Conservation (phyloP, 2,888 invertebrate species). For the Coelinius sp. region DNA sequence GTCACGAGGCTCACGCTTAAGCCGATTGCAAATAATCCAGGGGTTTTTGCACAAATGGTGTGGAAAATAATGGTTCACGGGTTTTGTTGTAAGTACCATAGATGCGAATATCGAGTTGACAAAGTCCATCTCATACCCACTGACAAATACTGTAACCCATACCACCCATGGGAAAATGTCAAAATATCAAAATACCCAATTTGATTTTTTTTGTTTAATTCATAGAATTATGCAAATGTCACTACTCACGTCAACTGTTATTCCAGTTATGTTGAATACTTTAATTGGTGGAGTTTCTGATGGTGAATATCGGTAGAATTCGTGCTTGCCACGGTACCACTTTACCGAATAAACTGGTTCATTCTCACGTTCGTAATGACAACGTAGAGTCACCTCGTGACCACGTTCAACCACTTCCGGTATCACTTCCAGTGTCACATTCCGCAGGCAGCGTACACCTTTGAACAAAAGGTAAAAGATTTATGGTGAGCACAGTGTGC, state of each 20-base stretch:
- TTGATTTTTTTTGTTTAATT: too few species aligned
- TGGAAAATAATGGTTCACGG: conserved; percentile 37
- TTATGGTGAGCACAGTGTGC: not conserved
- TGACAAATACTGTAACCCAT: not conserved
- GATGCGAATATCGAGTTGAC: not conserved
- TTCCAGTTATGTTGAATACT: conserved; percentile 82
- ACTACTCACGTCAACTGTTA: conserved; percentile 85
- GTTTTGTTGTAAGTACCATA: not conserved
- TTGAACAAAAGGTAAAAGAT: not conserved
- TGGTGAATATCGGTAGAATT: conserved; percentile 89
- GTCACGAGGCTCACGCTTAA: conserved; percentile 40
- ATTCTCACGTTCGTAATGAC: conserved; percentile 84
- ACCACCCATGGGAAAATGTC: not conserved
- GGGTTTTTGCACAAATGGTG: conserved; percentile 23
- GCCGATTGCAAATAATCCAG: conserved; percentile 43
- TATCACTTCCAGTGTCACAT: conserved; percentile 80
- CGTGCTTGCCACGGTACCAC: conserved; percentile 87
- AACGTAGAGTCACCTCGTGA: conserved; percentile 79
- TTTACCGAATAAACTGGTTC: conserved; percentile 84
- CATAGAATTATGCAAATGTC: not conserved
- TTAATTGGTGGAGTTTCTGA: conserved; percentile 81
- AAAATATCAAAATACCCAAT: too few species aligned
- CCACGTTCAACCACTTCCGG: conserved; percentile 81
- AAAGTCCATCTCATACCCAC: not conserved
- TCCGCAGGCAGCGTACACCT: conserved; percentile 77